phyloP scores from a whole-genome alignment of 2,113 vertebrate species.

The Phyllostomus discolor region DNA sequence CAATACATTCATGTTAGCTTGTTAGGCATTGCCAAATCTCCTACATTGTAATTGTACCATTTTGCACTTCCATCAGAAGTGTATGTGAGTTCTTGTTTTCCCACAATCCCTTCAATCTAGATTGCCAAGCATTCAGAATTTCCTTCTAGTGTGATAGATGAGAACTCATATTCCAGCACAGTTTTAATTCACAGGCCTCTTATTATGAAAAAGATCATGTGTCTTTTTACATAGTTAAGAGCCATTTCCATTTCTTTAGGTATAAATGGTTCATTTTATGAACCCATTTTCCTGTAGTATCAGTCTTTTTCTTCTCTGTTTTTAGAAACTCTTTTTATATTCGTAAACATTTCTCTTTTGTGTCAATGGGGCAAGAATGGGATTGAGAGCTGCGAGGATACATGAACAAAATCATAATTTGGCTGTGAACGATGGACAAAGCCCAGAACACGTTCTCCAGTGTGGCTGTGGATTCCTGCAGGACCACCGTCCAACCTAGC shows the following conservation, averaged over 20 bases:
- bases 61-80: not conserved
- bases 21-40: not conserved
- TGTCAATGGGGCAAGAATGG: not conserved
- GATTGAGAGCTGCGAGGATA: not conserved
- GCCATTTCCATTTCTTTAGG: not conserved
- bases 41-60: not conserved
- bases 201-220: not conserved
- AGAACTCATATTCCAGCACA: not conserved
- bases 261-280: not conserved
- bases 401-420: not conserved
- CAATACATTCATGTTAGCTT: not conserved
- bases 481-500: not conserved
- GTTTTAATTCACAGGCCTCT: not conserved
- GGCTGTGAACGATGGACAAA: not conserved
- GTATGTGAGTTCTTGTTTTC: not conserved
- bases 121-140: not conserved
- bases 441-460: not conserved
- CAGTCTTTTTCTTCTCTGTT: not conserved
- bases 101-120: not conserved
- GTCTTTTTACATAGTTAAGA: not conserved
- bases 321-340: not conserved
- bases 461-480: not conserved
- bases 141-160: not conserved
- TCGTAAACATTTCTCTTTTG: not conserved
- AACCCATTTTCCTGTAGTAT: not conserved